A percentile compares a stretch with the other conserved stretches of the same genome.
phyloP scores from a whole-genome alignment of 2,888 invertebrate genomes.

The Calameuta pallipes region DNA sequence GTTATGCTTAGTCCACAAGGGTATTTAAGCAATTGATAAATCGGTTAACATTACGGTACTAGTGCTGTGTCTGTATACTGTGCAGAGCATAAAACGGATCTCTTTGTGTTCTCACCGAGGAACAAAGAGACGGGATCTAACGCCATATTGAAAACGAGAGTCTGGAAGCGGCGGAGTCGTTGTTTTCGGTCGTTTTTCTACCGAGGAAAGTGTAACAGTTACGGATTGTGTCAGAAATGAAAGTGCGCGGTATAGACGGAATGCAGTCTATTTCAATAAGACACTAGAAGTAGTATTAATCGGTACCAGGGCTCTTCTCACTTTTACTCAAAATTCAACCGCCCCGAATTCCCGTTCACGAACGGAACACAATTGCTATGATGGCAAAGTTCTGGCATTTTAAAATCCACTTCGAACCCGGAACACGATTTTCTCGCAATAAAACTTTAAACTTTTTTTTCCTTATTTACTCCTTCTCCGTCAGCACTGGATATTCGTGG shows the following conservation, averaged over 20 bases:
- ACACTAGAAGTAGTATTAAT: background rate
- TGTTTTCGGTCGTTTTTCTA: slow-evolving; percentile 3
- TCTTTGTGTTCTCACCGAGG: background rate
- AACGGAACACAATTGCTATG: background rate
- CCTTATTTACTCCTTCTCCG: too few species aligned
- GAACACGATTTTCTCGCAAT: background rate
- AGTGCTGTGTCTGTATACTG: background rate
- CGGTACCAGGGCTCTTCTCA: background rate
- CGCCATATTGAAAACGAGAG: slow-evolving; percentile 43
- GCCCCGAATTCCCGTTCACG: background rate
- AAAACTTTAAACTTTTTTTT: background rate
- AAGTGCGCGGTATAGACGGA: slow-evolving; percentile 42
- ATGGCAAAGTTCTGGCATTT: background rate
- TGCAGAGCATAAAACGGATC: background rate
- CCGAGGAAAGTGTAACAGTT: slow-evolving; percentile 56
- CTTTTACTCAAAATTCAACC: background rate
- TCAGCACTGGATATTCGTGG: background rate
- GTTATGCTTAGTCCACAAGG: background rate
- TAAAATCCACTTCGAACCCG: background rate
- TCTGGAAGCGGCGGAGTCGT: background rate
- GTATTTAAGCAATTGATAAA: background rate
- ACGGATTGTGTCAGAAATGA: slow-evolving; percentile 61
- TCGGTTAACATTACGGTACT: background rate
- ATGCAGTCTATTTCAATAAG: background rate
- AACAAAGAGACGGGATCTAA: background rate